phyloP scores from a whole-genome alignment of 2,113 vertebrate species.

The Hyperopisus bebe region DNA sequence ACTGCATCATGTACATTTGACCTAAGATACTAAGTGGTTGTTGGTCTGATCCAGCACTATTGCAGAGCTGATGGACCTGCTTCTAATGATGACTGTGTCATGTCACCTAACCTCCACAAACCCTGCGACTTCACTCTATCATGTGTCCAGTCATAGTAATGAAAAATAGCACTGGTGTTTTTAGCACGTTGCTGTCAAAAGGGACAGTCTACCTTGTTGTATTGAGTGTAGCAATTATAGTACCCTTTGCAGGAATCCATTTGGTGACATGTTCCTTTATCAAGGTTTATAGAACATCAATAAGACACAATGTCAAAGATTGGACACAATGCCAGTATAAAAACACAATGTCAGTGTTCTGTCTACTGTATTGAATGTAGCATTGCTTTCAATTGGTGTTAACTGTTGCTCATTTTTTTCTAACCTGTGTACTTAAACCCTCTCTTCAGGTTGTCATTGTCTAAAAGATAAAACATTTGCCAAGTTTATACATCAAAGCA shows the following conservation, averaged over 20 bases:
- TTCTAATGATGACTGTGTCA: not conserved
- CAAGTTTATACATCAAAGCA: not conserved
- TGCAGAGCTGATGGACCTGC: not conserved
- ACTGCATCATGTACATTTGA: not conserved
- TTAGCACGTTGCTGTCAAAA: not conserved
- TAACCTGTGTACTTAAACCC: not conserved
- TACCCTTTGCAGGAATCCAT: not conserved
- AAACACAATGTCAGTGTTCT: not conserved
- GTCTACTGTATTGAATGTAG: not conserved
- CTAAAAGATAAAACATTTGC: not conserved
- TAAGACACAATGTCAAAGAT: not conserved
- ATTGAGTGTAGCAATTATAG: not conserved
- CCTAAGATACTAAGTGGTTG: not conserved
- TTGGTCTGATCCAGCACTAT: not conserved
- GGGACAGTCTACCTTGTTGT: not conserved
- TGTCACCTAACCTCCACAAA: not conserved
- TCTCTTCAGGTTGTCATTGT: not conserved
- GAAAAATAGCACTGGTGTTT: not conserved
- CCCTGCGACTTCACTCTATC: not conserved
- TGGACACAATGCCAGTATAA: not conserved
- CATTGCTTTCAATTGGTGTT: not conserved
- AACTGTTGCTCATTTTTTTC: not conserved
- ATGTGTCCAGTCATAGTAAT: not conserved
- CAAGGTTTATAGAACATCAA: not conserved
- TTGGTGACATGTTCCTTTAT: not conserved